Percentiles rank a stretch among this genome's conserved stretches.
These are phyloP conservation scores for Neostethus bicornis DNA, from an alignment of 2,797 vertebrate species.

Conservation along the genomic window DNA sequence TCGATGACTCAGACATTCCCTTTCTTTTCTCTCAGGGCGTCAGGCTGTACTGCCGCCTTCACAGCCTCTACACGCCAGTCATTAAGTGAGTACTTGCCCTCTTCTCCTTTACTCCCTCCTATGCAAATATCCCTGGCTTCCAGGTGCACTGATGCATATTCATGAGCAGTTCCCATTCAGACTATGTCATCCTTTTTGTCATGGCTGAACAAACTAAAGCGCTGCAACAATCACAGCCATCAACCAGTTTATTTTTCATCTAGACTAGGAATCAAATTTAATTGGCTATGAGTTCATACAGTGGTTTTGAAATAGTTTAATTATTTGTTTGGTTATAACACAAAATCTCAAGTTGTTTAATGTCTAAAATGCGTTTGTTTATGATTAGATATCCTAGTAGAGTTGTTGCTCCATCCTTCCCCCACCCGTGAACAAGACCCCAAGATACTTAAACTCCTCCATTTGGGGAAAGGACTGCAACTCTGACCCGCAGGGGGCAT, in stretches of 20 bases:
- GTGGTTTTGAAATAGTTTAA: conserved; percentile 34
- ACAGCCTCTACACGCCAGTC: conserved; percentile 92
- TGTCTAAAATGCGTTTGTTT: no score
- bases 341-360: background rate
- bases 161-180: conserved; percentile 47
- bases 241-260: conserved; percentile 13
- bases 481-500: no score
- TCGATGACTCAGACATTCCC: conserved; percentile 57
- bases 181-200: conserved; percentile 30
- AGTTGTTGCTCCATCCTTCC: no score
- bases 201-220: conserved; percentile 36
- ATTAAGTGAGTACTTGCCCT: conserved; percentile 91
- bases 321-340: conserved; percentile 7
- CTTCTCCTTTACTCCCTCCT: background rate
- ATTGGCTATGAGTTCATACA: conserved; percentile 27
- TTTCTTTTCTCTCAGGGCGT: conserved; percentile 84
- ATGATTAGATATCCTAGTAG: no score
- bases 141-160: conserved; percentile 67
- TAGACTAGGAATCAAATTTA: conserved; percentile 4
- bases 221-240: conserved; percentile 29
- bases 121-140: conserved; percentile 38
- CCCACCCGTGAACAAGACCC: no score
- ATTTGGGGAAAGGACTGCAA: no score
- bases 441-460: no score
- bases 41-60: conserved; percentile 95